A percentile compares a stretch with the other conserved stretches of the same genome.
Conservation (phyloP, 2,797 vertebrate species). For the Gymnopithys bicolor region DNA sequence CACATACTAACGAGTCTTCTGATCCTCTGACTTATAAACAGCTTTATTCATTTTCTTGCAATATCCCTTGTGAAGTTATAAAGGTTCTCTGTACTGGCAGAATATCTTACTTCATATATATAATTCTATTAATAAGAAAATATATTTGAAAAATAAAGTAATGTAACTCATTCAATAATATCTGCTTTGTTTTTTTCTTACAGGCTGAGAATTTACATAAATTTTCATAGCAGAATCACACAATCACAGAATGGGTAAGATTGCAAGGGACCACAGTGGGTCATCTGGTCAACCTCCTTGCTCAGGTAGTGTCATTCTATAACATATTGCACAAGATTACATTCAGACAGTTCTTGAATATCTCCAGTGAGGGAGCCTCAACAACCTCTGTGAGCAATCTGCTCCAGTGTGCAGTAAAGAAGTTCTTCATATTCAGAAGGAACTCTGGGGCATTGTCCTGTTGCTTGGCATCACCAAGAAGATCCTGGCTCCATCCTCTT, state of each 20-base stretch:
- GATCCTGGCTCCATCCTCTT: background rate
- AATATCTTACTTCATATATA: background rate
- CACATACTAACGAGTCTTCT: background rate
- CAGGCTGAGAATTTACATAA: background rate
- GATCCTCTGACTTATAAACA: background rate
- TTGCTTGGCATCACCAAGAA: background rate
- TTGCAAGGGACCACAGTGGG: background rate
- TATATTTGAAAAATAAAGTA: background rate
- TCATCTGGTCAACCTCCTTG: background rate
- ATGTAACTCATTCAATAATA: background rate
- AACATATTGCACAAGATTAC: background rate
- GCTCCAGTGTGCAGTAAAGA: background rate
- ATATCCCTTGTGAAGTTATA: background rate
- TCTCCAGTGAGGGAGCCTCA: background rate
- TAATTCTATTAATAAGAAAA: background rate
- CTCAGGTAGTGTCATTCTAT: too few species aligned
- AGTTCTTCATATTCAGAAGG: background rate
- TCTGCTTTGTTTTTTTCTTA: background rate
- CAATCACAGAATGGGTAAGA: background rate
- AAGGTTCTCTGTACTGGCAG: background rate
- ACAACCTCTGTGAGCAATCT: background rate
- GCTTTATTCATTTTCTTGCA: background rate
- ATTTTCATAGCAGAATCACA: background rate
- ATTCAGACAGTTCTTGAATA: background rate
- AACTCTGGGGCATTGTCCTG: background rate